Evolutionary conservation across 2,797 vertebrate genomes (phyloP).

Genomic region (Aythya fuligula): DNA sequence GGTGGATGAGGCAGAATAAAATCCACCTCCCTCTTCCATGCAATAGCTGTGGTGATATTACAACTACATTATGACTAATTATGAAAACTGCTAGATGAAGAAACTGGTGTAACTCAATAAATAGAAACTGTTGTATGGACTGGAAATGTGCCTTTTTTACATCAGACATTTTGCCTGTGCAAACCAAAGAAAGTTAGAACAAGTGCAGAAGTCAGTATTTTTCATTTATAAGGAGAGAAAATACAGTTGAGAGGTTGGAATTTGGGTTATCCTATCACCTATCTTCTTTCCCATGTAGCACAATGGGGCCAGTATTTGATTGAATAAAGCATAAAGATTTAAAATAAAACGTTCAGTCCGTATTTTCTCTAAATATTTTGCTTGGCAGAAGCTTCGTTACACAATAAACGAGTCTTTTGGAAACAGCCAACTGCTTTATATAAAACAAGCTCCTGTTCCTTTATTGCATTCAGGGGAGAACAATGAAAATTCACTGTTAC

Average conservation of each 20-base stretch:
- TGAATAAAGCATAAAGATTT: background rate
- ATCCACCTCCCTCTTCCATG: background rate
- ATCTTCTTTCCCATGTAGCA: background rate
- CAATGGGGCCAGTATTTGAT: background rate
- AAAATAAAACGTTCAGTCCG: background rate
- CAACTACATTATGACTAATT: background rate
- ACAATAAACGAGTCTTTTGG: conserved; percentile 44
- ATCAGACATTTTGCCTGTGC: background rate
- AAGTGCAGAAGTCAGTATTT: background rate
- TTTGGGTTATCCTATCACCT: background rate
- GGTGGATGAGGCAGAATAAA: background rate
- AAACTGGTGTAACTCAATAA: background rate
- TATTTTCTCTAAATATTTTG: conserved; percentile 34
- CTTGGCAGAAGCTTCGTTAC: conserved; percentile 41
- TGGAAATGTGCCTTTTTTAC: background rate
- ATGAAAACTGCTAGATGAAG: background rate
- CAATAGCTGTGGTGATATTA: background rate
- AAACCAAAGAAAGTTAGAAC: background rate
- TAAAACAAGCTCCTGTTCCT: conserved; percentile 34
- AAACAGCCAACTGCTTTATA: conserved; percentile 38
- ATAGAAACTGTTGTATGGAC: background rate
- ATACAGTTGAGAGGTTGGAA: background rate
- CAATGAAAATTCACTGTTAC: conserved; percentile 67
- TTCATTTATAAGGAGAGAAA: background rate
- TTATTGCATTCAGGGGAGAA: conserved; percentile 54